Evolutionary conservation across 2,888 invertebrate species (phyloP), one percentile per base, ranked within the genome.

Genomic region (Rhagonycha lutea): DNA sequence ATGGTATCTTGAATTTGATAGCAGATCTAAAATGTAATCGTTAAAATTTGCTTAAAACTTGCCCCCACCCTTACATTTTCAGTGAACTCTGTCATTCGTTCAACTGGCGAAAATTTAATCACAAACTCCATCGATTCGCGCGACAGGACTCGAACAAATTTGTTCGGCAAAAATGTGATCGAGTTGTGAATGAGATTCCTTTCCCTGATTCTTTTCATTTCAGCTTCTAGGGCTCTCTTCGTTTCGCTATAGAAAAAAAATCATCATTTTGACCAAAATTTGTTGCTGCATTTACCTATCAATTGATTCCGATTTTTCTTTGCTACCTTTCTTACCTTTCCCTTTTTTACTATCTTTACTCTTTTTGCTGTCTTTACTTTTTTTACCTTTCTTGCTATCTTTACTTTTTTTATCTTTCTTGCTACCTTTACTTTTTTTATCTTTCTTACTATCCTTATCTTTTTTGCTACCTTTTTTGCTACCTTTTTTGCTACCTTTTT

Each of bases 1-100:
- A 88, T 84, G 24, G 86, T 83, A n/a, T 89, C 89, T 75, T 89
- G 88, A 69, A 88, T 86, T 84, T 89, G 88, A 76, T 89, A 86
- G 72, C 87, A 88, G 61, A 91, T 86, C 89, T 91, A 72, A 14
- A 32, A 29, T 69, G 63, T 11, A 61, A 71, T 61, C 18, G 12
- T 29, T 29, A 72, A 3, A 10, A 61, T 69, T 18, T 61, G 61
- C 62, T 62, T 14, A 32, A 61, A 4, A 7, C 10, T 18, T n/a
- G 2, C 68, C 12, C 60, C 14, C 7, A 47, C 32, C 14, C 11
- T 72, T 79, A 86, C 85, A 78, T 86, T 88, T 76, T 85, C 84
- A 3, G 84, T 79, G 77, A 89, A 88, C 2, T 81, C 80, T 47
- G 80, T 82, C 23, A 88, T 82, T 74, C 87, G 82, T 77, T 82